Conservation (phyloP, 2,797 vertebrate species). For the Enteromius trimaculatus region DNA sequence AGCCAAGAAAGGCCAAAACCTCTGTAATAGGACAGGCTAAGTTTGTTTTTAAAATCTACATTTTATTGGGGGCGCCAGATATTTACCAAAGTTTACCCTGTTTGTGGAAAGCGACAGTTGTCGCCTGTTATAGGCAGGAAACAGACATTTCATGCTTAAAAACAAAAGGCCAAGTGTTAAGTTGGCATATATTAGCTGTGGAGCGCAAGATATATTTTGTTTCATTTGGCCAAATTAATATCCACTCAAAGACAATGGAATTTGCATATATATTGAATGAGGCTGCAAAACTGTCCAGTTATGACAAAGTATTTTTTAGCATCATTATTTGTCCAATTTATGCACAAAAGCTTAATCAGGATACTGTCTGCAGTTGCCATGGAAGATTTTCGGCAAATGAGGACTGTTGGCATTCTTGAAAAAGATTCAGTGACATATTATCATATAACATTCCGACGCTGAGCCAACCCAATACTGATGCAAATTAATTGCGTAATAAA, state of each 20-base stretch:
- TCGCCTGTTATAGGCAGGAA: background rate
- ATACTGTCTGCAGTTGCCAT: slow-evolving; percentile 45
- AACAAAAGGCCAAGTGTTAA: slow-evolving; percentile 35
- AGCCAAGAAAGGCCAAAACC: background rate
- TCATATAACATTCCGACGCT: slow-evolving; percentile 35
- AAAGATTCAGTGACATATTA: slow-evolving; percentile 49
- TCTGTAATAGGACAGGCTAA: background rate
- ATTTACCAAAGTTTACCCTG: background rate
- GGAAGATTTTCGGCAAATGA: slow-evolving; percentile 38
- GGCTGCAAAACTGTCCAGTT: slow-evolving; percentile 35
- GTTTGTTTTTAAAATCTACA: background rate
- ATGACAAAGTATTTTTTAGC: slow-evolving; percentile 41
- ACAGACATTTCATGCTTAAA: slow-evolving; percentile 36
- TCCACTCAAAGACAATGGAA: slow-evolving; percentile 31
- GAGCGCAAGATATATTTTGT: slow-evolving; percentile 33
- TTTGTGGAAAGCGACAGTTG: background rate
- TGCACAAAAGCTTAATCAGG: slow-evolving; percentile 37
- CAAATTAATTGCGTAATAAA: slow-evolving; percentile 49
- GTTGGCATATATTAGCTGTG: slow-evolving; percentile 30
- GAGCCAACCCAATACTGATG: slow-evolving; percentile 27
- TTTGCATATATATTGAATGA: slow-evolving; percentile 50
- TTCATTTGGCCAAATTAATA: slow-evolving; percentile 38
- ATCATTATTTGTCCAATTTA: slow-evolving; percentile 42
- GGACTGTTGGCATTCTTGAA: slow-evolving; percentile 28
- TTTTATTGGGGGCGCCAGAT: background rate